Conservation (phyloP, 2,888 invertebrate genomes). For the Tipula lateralis region DNA sequence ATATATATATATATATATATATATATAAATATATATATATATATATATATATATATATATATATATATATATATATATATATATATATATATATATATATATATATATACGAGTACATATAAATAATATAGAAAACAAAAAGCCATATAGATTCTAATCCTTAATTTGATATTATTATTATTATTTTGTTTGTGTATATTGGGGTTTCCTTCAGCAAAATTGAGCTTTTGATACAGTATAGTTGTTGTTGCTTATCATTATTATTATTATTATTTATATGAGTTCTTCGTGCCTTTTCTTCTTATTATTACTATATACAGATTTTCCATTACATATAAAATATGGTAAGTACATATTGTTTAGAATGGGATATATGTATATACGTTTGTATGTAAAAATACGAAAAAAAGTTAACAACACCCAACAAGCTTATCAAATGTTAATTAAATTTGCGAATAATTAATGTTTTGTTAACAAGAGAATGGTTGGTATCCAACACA, state of each 20-base stretch:
- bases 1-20: no score
- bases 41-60: no score
- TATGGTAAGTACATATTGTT: neutral
- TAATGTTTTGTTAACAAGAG: conserved; percentile 19
- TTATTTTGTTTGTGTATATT: neutral
- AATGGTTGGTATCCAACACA: conserved; percentile 19
- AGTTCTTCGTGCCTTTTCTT: neutral
- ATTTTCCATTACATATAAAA: neutral
- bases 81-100: neutral
- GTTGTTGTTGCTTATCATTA: conserved; percentile 13
- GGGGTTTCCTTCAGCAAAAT: neutral
- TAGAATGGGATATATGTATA: neutral
- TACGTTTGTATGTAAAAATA: neutral
- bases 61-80: no score
- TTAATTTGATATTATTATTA: neutral
- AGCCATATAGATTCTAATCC: neutral
- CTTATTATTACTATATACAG: neutral
- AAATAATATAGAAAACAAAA: neutral
- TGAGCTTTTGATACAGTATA: neutral
- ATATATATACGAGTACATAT: neutral
- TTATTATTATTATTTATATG: conserved; percentile 9
- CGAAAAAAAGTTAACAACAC: neutral
- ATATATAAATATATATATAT: no score
- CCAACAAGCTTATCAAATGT: conserved; percentile 11
- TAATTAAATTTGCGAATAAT: conserved; percentile 24